Evolutionary conservation across 2,888 invertebrate genomes (phyloP).

Genomic region (Cryptops parisi): DNA sequence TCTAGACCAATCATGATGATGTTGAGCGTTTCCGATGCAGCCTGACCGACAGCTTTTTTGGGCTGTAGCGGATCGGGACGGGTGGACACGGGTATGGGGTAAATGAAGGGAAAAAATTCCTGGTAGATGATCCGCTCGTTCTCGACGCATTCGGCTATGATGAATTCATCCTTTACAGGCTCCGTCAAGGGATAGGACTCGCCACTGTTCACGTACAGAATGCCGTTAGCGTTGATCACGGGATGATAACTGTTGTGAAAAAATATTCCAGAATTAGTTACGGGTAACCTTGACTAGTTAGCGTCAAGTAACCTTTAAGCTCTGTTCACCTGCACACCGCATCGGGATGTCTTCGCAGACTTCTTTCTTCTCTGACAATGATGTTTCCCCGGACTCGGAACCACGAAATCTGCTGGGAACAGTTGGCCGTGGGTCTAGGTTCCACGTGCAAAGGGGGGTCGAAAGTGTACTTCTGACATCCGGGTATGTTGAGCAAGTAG

Average conservation of each 20-base stretch:
- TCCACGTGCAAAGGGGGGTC: neutral
- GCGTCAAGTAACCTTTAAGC: too few relatives aligned
- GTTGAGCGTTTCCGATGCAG: neutral
- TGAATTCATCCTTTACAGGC: neutral
- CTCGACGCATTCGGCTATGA: neutral
- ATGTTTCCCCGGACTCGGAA: too few relatives aligned
- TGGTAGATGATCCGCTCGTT: neutral
- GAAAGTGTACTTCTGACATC: neutral
- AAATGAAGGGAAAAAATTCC: neutral
- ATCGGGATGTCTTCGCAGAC: too few relatives aligned
- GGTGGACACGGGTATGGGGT: too few relatives aligned
- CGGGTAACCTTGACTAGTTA: too few relatives aligned
- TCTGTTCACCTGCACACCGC: too few relatives aligned
- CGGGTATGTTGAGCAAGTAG: neutral
- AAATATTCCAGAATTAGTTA: too few relatives aligned
- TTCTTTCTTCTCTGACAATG: too few relatives aligned
- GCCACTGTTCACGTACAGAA: too few relatives aligned
- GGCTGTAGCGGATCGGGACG: neutral
- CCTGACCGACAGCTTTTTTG: neutral
- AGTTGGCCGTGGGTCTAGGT: neutral
- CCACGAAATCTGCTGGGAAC: neutral
- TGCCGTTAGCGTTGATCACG: too few relatives aligned
- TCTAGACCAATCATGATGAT: neutral
- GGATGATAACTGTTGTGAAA: too few relatives aligned
- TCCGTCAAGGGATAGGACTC: neutral